Evolutionary conservation across 1,140 invertebrate species (phyloP).

Genomic region (Papilio polyxenes): DNA sequence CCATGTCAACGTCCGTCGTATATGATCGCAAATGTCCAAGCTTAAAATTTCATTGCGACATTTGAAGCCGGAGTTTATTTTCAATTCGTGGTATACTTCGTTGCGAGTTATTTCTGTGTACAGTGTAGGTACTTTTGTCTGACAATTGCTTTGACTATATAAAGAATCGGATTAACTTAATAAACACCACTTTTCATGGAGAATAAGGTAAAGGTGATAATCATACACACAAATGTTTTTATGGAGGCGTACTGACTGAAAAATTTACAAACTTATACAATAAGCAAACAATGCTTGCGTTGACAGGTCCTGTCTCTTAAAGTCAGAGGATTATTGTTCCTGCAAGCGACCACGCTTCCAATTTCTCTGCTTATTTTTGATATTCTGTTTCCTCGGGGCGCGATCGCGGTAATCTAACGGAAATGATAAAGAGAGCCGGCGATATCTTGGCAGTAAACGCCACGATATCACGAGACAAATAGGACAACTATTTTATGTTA

Average conservation of each 20-base stretch:
- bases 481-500: conserved; percentile 31
- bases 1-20: neutral
- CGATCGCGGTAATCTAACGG: conserved; percentile 61
- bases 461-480: conserved; percentile 30
- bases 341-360: conserved; percentile 25
- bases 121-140: conserved; percentile 31
- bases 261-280: neutral
- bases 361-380: conserved; percentile 45
- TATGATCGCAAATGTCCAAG: conserved; percentile 35
- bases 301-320: neutral
- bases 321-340: conserved; percentile 39
- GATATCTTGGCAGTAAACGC: conserved; percentile 43
- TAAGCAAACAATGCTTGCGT: no score
- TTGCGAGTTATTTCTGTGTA: conserved; percentile 44
- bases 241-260: no score
- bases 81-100: conserved; percentile 39
- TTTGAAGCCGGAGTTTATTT: conserved; percentile 36
- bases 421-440: conserved; percentile 59
- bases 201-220: no score
- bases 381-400: conserved; percentile 51
- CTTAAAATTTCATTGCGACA: conserved; percentile 35
- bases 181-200: neutral
- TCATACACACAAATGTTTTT: neutral
- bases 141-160: conserved; percentile 33
- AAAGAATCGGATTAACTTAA: neutral